phyloP scores from a whole-genome alignment of 2,888 invertebrate species.

The Ochropleura plecta region DNA sequence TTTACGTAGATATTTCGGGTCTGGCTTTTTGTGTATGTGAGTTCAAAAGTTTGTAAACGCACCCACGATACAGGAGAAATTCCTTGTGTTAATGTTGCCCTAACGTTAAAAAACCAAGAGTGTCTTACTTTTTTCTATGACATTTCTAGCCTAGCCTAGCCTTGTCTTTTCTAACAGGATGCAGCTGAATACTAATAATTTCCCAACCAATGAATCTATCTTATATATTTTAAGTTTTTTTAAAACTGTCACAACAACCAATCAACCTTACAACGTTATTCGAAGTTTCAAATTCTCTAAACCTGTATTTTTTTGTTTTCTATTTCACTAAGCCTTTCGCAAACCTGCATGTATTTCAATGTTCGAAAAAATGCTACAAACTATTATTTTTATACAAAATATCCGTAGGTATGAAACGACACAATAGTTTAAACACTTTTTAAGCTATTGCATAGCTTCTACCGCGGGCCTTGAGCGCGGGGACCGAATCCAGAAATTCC shows the following conservation, averaged over 20 bases:
- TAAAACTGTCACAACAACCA: neutral
- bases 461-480: no score
- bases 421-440: no score
- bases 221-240: neutral
- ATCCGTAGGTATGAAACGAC: neutral
- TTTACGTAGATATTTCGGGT: no score
- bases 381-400: neutral
- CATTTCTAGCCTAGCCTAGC: neutral
- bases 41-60: no score
- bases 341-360: neutral
- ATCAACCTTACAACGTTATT: neutral
- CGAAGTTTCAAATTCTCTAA: neutral
- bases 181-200: neutral
- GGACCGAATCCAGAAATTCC: no score
- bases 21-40: no score
- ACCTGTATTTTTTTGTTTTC: neutral
- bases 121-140: neutral
- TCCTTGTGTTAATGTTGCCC: no score
- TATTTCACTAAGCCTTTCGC: neutral
- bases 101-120: no score
- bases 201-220: neutral
- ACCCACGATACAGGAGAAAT: no score
- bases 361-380: constrained; percentile 9
- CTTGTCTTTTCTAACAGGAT: neutral
- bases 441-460: no score